A percentile compares a stretch with the other conserved stretches of the same genome.
These are phyloP conservation scores for Anneissia japonica DNA, from an alignment of 35 echinoderm and acorn worm species.

Conservation along the genomic window DNA sequence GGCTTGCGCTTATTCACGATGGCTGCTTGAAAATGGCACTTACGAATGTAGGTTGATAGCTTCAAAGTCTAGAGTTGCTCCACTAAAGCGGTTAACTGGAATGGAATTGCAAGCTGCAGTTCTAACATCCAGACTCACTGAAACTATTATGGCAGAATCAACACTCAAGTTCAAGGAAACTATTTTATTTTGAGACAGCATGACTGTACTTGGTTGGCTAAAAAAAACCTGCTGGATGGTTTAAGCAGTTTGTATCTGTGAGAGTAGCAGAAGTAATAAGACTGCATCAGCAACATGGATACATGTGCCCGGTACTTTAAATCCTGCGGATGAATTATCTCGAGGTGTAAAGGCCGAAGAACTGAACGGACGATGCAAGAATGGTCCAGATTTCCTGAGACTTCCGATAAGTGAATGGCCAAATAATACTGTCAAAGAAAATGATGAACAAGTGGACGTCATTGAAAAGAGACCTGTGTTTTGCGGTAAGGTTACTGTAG, in stretches of 20 bases:
- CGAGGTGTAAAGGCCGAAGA: not conserved
- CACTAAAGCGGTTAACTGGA: not conserved
- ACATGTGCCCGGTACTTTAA: not conserved
- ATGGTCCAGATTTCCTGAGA: not conserved
- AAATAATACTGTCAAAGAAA: no score
- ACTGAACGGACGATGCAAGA: not conserved
- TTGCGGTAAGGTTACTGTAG: no score
- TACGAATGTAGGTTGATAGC: not conserved
- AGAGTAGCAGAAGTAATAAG: not conserved
- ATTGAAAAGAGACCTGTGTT: no score
- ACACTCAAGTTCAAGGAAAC: not conserved
- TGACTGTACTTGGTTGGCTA: not conserved
- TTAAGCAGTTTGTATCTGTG: not conserved
- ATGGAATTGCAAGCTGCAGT: conserved; percentile 11
- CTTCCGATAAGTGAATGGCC: not conserved
- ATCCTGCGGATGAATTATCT: not conserved
- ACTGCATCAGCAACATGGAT: not conserved
- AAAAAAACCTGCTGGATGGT: not conserved
- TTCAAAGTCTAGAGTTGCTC: conserved; percentile 15
- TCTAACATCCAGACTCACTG: not conserved
- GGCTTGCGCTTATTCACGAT: not conserved
- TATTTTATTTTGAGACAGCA: not conserved
- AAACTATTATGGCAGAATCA: not conserved
- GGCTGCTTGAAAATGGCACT: not conserved
- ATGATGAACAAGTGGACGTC: no score